These are phyloP conservation scores for Teleopsis dalmanni DNA, from an alignment of 1,140 invertebrate species.

Conservation along the genomic window DNA sequence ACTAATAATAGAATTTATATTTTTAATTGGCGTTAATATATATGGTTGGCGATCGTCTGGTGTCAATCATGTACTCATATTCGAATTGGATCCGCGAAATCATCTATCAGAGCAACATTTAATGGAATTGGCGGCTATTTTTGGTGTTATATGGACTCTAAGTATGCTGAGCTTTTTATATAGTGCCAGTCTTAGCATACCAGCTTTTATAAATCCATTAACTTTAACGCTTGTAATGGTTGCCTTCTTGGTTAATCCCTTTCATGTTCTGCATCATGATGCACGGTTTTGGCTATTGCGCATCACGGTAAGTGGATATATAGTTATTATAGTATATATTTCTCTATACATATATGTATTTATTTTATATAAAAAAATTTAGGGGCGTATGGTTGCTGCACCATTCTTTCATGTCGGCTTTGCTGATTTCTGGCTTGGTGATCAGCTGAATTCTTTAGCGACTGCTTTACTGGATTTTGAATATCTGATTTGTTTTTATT, in stretches of 20 bases:
- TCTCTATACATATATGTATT: background rate
- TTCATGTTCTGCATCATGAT: conserved; percentile 85
- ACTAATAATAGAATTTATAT: conserved; percentile 87
- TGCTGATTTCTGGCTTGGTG: conserved; percentile 99
- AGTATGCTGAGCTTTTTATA: conserved; percentile 76
- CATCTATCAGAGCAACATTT: conserved; percentile 94
- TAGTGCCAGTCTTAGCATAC: conserved; percentile 78
- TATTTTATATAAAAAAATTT: conserved; percentile 13
- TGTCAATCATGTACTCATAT: conserved; percentile 98
- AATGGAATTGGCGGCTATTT: conserved; percentile 90
- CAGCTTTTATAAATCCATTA: conserved; percentile 84
- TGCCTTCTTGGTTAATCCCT: conserved; percentile 84
- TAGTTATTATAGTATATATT: background rate
- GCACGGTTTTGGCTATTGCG: conserved; percentile 77
- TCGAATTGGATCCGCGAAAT: conserved; percentile 95
- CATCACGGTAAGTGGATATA: conserved; percentile 58
- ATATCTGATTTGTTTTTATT: conserved; percentile 80
- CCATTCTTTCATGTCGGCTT: conserved; percentile 95
- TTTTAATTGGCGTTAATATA: conserved; percentile 93
- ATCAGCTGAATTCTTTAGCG: conserved; percentile 92
- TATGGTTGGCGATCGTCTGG: conserved; percentile 98
- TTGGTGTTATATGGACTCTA: conserved; percentile 91
- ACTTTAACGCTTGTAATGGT: conserved; percentile 80
- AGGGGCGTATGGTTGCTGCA: conserved; percentile 79
- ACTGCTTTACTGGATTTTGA: conserved; percentile 89